Percentiles rank a stretch among this genome's conserved stretches.
Evolutionary conservation across 2,888 invertebrate genomes (phyloP).

Genomic region (Macrostomum cliftonense): DNA sequence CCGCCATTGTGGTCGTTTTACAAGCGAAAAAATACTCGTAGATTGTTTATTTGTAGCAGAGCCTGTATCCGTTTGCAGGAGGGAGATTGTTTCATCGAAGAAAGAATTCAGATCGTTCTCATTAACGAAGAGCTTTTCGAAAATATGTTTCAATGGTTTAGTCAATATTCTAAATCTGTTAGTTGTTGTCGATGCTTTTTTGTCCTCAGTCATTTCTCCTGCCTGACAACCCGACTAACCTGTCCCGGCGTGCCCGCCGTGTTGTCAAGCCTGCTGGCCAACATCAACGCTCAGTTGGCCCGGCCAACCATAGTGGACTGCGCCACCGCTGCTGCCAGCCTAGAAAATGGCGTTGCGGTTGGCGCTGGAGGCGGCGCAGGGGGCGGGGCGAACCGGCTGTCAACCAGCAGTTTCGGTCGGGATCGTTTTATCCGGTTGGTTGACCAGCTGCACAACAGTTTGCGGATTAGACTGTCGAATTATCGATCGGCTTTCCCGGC

Average conservation of each 20-base stretch:
- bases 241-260: conserved; percentile 96
- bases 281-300: conserved; percentile 95
- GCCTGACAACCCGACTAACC: conserved; percentile 90
- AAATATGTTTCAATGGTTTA: too few species aligned
- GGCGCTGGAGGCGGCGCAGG: conserved; percentile 66
- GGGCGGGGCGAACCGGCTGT: conserved; percentile 92
- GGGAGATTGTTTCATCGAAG: too few species aligned
- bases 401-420: conserved; percentile 99
- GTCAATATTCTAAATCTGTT: too few species aligned
- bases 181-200: too few species aligned
- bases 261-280: conserved; percentile 91
- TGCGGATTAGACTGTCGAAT: conserved; percentile 92
- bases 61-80: too few species aligned
- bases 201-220: conserved; percentile 97
- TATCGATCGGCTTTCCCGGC: conserved; percentile 95
- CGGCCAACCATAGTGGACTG: conserved; percentile 31
- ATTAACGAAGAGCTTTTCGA: too few species aligned
- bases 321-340: too few species aligned
- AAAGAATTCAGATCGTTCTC: too few species aligned
- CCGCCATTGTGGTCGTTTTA: too few species aligned
- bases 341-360: conserved; percentile 34
- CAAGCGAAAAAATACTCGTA: too few species aligned
- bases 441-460: conserved; percentile 92
- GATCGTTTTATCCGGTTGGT: conserved; percentile 96
- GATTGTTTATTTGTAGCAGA: too few species aligned